Conservation (phyloP, 2,797 vertebrate genomes). For the Falco berigora region DNA sequence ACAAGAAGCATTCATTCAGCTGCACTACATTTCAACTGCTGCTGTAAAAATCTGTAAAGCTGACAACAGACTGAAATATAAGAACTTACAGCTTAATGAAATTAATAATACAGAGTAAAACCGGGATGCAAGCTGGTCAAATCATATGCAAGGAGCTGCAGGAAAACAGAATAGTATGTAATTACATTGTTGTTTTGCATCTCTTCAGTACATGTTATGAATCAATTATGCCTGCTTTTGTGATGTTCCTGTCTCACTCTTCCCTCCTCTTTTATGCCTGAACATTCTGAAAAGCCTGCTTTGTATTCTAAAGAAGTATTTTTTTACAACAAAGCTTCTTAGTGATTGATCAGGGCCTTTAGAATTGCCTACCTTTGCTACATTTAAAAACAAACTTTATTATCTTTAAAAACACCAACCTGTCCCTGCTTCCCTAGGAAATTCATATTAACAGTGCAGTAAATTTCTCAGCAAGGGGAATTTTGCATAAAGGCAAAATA, state of each 20-base stretch:
- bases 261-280: slow-evolving; percentile 43
- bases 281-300: slow-evolving; percentile 57
- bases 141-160: slow-evolving; percentile 22
- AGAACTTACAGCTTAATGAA: slow-evolving; percentile 52
- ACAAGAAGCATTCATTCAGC: slow-evolving; percentile 38
- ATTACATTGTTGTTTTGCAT: slow-evolving; percentile 60
- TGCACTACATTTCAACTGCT: not conserved
- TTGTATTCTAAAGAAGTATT: slow-evolving; percentile 64
- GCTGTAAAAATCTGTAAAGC: slow-evolving; percentile 49
- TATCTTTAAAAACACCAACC: slow-evolving; percentile 52
- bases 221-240: slow-evolving; percentile 65
- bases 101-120: slow-evolving; percentile 45
- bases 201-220: slow-evolving; percentile 51
- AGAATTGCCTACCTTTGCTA: slow-evolving; percentile 63
- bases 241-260: slow-evolving; percentile 53
- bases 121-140: slow-evolving; percentile 30
- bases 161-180: slow-evolving; percentile 42
- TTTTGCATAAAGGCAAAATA: slow-evolving; percentile 45
- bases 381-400: slow-evolving; percentile 57
- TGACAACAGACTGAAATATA: slow-evolving; percentile 51
- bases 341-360: slow-evolving; percentile 64
- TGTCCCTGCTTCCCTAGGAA: slow-evolving; percentile 31
- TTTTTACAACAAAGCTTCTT: slow-evolving; percentile 68
- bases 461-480: slow-evolving; percentile 49
- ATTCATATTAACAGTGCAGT: slow-evolving; percentile 22